A percentile compares a stretch with the other conserved stretches of the same genome.
phyloP scores from a whole-genome alignment of 1,140 invertebrate genomes.

The Apis dorsata region DNA sequence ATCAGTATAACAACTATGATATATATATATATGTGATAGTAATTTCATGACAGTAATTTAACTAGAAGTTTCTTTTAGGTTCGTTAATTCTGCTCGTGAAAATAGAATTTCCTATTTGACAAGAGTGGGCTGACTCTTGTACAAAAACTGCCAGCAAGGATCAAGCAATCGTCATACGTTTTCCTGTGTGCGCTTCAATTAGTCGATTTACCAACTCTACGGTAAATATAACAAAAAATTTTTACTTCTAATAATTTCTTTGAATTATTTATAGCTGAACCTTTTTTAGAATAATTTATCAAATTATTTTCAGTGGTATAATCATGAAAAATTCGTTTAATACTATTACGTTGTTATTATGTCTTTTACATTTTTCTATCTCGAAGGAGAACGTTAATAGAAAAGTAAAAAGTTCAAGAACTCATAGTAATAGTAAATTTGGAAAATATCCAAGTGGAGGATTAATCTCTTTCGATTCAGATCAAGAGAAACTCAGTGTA shows the following conservation, averaged over 20 bases:
- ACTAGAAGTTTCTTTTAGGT: slow-evolving; percentile 25
- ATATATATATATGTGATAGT: neutral
- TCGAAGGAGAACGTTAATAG: neutral
- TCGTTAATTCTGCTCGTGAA: slow-evolving; percentile 58
- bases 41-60: slow-evolving; percentile 38
- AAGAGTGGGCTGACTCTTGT: slow-evolving; percentile 31
- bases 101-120: slow-evolving; percentile 52
- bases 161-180: slow-evolving; percentile 18
- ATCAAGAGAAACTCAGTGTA: slow-evolving; percentile 66
- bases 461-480: slow-evolving; percentile 67
- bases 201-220: neutral
- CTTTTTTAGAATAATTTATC: neutral
- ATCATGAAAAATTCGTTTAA: neutral
- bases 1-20: neutral
- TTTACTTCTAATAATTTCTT: neutral
- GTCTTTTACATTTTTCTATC: neutral
- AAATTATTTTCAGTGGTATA: neutral
- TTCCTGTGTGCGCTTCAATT: slow-evolving; percentile 10
- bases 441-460: slow-evolving; percentile 9
- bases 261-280: no score
- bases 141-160: slow-evolving; percentile 28
- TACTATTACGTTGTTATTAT: no score
- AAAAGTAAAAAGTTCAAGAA: neutral
- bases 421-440: neutral
- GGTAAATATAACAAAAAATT: neutral